Evolutionary conservation across 2,888 invertebrate genomes (phyloP).

Genomic region (Epistrophe grossulariae): DNA sequence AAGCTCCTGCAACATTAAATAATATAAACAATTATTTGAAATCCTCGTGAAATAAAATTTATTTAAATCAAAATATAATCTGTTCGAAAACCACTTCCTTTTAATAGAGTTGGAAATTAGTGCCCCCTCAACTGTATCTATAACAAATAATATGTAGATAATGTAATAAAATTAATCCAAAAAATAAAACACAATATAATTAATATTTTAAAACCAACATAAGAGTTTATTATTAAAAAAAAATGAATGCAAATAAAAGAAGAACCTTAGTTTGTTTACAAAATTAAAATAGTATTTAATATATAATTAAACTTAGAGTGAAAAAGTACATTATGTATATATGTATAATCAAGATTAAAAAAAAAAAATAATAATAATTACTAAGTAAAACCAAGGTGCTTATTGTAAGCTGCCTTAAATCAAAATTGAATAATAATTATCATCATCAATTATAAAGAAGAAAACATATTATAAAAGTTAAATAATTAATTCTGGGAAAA

Average conservation of each 20-base stretch:
- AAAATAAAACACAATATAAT: conserved; percentile 40
- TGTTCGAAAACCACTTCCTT: neutral
- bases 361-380: conserved; percentile 54
- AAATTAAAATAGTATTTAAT: conserved; percentile 24
- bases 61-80: too few species aligned
- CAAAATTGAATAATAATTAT: conserved; percentile 17
- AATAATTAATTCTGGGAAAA: conserved; percentile 11
- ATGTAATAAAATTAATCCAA: neutral
- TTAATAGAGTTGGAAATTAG: neutral
- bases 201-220: conserved; percentile 67
- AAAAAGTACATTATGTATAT: conserved; percentile 35
- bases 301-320: conserved; percentile 57
- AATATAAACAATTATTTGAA: too few species aligned
- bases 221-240: conserved; percentile 64
- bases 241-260: conserved; percentile 63
- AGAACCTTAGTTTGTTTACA: conserved; percentile 56
- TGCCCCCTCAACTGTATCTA: too few species aligned
- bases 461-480: conserved; percentile 21
- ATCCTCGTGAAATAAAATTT: too few species aligned
- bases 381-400: conserved; percentile 57
- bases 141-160: neutral
- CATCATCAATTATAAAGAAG: conserved; percentile 19
- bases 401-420: conserved; percentile 66
- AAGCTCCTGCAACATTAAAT: too few species aligned
- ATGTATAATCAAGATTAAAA: conserved; percentile 42